Percentiles rank a stretch among this genome's conserved stretches.
phyloP scores from a whole-genome alignment of 1,140 invertebrate genomes.

The Drosophila obscura region DNA sequence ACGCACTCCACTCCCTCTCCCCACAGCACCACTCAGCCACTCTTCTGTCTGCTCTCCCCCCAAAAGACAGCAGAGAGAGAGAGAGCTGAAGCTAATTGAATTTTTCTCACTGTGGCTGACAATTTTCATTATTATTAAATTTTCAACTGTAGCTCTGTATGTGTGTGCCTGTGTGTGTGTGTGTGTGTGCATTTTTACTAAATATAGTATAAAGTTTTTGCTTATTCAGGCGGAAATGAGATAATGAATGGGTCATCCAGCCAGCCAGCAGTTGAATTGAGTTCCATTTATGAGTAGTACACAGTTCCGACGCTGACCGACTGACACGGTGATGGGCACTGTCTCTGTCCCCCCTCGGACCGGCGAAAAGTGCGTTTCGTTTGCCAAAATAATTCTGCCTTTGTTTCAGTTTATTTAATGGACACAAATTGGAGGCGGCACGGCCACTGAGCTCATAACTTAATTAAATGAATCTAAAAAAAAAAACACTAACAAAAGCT shows the following conservation, averaged over 20 bases:
- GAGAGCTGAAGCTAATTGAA: conserved; percentile 74
- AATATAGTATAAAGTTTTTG: conserved; percentile 65
- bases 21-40: neutral
- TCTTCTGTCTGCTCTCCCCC: conserved; percentile 1
- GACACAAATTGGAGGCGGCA: conserved; percentile 35
- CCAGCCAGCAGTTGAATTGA: conserved; percentile 24
- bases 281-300: conserved; percentile 1
- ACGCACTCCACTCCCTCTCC: conserved; percentile 28
- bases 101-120: conserved; percentile 79
- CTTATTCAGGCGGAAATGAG: conserved; percentile 74
- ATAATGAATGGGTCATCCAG: conserved; percentile 67
- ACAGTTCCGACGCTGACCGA: conserved; percentile 37
- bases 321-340: conserved; percentile 36
- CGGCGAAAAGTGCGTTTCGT: conserved; percentile 23
- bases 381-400: conserved; percentile 17
- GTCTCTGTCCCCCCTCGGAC: neutral
- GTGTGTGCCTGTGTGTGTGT: conserved; percentile 24
- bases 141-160: conserved; percentile 50
- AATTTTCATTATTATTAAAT: conserved; percentile 82
- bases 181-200: conserved; percentile 58
- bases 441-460: conserved; percentile 41
- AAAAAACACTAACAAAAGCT: neutral
- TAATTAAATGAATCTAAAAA: conserved; percentile 46
- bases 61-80: conserved; percentile 13
- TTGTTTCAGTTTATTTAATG: conserved; percentile 21